A percentile compares a stretch with the other conserved stretches of the same genome.
phyloP scores from a whole-genome alignment of 2,113 vertebrate genomes.

The Ceratotherium simum region DNA sequence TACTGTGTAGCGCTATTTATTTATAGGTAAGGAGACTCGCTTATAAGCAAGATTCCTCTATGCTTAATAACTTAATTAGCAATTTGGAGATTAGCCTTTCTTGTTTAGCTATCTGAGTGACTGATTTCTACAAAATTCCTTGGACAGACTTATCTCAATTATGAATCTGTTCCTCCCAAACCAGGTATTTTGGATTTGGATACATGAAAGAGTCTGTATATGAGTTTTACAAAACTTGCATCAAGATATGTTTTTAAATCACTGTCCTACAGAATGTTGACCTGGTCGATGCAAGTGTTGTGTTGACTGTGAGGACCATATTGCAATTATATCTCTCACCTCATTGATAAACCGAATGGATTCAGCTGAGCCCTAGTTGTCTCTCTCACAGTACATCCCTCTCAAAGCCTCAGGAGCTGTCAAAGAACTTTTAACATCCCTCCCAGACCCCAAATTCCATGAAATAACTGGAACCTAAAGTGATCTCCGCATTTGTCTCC shows the following conservation, averaged over 20 bases:
- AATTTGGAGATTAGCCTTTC: slow-evolving; percentile 24
- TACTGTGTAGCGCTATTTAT: slow-evolving; percentile 70
- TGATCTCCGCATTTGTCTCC: background rate
- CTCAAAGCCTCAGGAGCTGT: background rate
- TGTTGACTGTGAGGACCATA: background rate
- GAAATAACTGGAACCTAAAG: background rate
- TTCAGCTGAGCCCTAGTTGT: background rate
- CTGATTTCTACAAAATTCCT: slow-evolving; percentile 58
- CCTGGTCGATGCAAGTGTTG: background rate
- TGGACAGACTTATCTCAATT: slow-evolving; percentile 1
- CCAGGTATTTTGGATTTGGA: background rate
- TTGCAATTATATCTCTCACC: background rate
- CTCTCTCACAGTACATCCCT: background rate
- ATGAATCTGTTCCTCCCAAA: background rate
- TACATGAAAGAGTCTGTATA: background rate
- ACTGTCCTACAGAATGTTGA: background rate
- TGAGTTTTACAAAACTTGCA: background rate
- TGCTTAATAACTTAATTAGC: slow-evolving; percentile 60
- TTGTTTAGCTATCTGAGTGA: background rate
- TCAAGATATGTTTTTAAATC: background rate
- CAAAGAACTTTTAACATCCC: background rate
- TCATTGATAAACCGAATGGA: background rate
- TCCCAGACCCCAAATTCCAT: background rate
- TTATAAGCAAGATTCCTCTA: slow-evolving; percentile 53
- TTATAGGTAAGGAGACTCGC: slow-evolving; percentile 40